Conservation (phyloP, 2,888 invertebrate genomes). For the Laspeyria flexula region DNA sequence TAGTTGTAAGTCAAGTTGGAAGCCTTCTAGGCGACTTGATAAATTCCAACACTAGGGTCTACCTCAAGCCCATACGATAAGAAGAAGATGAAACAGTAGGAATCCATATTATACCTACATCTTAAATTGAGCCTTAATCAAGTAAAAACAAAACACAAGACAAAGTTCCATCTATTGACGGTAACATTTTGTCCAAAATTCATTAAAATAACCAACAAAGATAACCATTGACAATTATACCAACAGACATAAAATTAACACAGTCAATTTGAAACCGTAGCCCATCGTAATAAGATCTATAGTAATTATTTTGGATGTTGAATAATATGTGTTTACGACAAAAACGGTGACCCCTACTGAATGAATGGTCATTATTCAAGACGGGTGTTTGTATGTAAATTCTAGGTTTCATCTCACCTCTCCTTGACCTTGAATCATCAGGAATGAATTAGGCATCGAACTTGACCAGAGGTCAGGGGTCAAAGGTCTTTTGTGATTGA, state of each 20-base stretch:
- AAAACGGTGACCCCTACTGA: conserved; percentile 67
- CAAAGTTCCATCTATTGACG: too few species aligned
- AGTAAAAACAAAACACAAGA: too few species aligned
- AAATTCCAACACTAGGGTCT: too few species aligned
- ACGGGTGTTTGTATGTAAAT: conserved; percentile 76
- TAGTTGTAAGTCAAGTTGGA: too few species aligned
- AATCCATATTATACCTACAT: too few species aligned
- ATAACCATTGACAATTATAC: conserved; percentile 4
- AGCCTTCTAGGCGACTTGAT: too few species aligned
- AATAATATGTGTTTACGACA: conserved; percentile 43
- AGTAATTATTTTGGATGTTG: background rate
- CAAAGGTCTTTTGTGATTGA: conserved; percentile 69
- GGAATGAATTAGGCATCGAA: conserved; percentile 75
- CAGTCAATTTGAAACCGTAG: conserved; percentile 12
- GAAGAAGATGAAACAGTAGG: too few species aligned
- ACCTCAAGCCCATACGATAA: too few species aligned
- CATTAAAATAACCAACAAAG: background rate
- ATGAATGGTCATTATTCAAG: conserved; percentile 72
- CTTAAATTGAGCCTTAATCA: too few species aligned
- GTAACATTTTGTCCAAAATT: too few species aligned
- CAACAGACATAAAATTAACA: background rate
- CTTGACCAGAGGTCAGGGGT: conserved; percentile 77
- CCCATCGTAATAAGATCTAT: conserved; percentile 4
- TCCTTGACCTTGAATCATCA: conserved; percentile 72
- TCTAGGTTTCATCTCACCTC: conserved; percentile 55